These are phyloP conservation scores for Pheosia tremula DNA, from an alignment of 2,888 invertebrate genomes.

Conservation along the genomic window DNA sequence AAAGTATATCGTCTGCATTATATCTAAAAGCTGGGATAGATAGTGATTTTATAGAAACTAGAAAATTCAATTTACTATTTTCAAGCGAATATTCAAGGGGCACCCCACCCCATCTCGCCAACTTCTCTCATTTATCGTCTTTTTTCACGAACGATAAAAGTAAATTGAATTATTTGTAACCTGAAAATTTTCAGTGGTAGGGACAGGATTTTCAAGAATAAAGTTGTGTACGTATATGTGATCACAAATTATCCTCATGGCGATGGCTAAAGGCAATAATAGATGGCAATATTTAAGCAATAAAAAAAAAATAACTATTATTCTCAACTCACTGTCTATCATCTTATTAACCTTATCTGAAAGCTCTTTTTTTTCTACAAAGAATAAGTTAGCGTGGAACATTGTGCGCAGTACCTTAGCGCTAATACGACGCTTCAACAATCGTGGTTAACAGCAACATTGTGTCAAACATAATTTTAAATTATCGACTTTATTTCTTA, in stretches of 20 bases:
- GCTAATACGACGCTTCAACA: constrained; percentile 48
- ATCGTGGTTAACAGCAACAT: constrained; percentile 68
- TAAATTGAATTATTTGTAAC: constrained; percentile 42
- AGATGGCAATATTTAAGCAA: neutral
- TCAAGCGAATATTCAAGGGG: constrained; percentile 25
- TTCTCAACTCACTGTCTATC: no score
- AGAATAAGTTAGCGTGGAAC: constrained; percentile 12
- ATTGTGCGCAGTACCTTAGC: constrained; percentile 33
- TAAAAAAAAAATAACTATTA: no score
- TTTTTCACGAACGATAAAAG: constrained; percentile 38
- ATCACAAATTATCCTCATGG: neutral
- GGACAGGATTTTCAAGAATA: constrained; percentile 19
- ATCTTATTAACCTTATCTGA: neutral
- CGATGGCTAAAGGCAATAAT: neutral
- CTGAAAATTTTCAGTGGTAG: constrained; percentile 32
- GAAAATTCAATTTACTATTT: constrained; percentile 33
- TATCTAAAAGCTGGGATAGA: constrained; percentile 25
- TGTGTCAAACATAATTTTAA: constrained; percentile 72
- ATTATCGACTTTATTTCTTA: constrained; percentile 75
- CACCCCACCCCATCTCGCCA: constrained; percentile 21
- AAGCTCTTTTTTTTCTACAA: constrained; percentile 3
- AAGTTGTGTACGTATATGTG: constrained; percentile 10
- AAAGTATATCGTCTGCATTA: constrained; percentile 13
- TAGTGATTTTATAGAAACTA: constrained; percentile 23
- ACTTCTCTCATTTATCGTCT: constrained; percentile 35